Base-by-base conservation (phyloP, 2,113 vertebrate species). In the Larimichthys crocea region DNA sequence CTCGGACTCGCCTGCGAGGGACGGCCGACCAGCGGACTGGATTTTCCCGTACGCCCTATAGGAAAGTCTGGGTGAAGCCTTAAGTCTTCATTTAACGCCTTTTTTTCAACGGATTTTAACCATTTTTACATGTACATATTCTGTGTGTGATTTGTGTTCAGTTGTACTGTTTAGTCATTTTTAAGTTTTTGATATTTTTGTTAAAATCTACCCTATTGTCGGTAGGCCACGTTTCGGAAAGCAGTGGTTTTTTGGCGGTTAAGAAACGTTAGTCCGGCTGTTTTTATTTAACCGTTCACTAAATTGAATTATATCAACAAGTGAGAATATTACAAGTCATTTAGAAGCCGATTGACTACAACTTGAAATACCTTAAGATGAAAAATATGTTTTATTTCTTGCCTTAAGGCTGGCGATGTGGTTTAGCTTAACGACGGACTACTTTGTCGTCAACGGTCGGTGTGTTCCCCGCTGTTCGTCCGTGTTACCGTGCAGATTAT, bases 21-120 rank as follows among this genome's bases (percentile, higher is more conserved):
- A 19, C 66, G 68, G 29, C 93, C 48, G 77, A 22, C 52, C 70
- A 75, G 16, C 14, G 68, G 83, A 74, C 59, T 60, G 76, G 62
- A 73, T 88, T 88, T 84, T 70, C 89, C 89, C 69, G 91, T 19
- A 78, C 44, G 76, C 64, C 19, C 1, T 22, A 7, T 72, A 92
- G 93, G 94, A 94, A 94, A 96, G 69, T 76, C 84, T 74, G 87
- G 89, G 84, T 50, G 81, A 95, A 94, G 94, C 94, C 95, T 94
- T 20, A 52, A 22, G 42, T 84, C 53, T 66, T 78, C 3, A n/a
- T 65, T 79, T 70, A 35, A 31, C 22, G 64, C 24, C 17, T 20
- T 14, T 46, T 84, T 71, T 68, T 62, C 9, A n/a, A 9, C 15
- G 12, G 20, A 1, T 69, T 46, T 74, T 20, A 5, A 14, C 3